Conservation (phyloP, 2,113 vertebrate species). For the Pomatostomus ruficeps region DNA sequence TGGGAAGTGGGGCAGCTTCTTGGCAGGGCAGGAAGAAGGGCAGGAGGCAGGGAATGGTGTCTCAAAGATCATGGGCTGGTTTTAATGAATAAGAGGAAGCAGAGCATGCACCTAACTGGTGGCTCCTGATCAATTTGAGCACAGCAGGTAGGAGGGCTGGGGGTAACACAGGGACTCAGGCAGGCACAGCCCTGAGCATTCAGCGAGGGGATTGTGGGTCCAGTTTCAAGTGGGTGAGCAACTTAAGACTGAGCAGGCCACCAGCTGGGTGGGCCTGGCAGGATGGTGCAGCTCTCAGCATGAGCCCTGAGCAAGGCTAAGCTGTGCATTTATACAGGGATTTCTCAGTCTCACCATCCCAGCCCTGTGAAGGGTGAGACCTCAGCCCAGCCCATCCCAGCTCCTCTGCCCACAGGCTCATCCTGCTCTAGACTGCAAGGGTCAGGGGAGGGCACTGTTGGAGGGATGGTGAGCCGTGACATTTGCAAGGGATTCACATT, state of each 20-base stretch:
- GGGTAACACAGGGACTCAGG: background rate
- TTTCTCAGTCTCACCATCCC: fast-evolving
- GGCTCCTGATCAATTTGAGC: background rate
- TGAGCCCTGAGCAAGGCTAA: background rate
- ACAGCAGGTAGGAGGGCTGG: background rate
- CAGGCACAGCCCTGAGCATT: background rate
- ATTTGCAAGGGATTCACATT: background rate
- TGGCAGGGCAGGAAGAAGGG: background rate
- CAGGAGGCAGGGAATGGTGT: background rate
- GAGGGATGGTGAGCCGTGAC: background rate
- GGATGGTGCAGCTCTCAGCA: background rate
- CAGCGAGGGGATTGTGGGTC: fast-evolving
- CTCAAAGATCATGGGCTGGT: slow-evolving; percentile 15
- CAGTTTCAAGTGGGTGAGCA: background rate
- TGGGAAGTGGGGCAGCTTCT: background rate
- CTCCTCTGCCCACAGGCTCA: background rate
- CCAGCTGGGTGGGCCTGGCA: fast-evolving
- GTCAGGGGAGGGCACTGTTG: background rate
- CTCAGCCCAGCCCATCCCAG: background rate
- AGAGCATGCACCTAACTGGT: background rate
- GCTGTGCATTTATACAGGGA: background rate
- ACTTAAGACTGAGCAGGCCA: background rate
- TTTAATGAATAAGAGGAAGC: background rate
- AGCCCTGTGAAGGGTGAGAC: background rate
- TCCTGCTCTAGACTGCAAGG: background rate